These are phyloP conservation scores for Crotalus horridus DNA, from an alignment of 2,113 vertebrate genomes.

Conservation along the genomic window DNA sequence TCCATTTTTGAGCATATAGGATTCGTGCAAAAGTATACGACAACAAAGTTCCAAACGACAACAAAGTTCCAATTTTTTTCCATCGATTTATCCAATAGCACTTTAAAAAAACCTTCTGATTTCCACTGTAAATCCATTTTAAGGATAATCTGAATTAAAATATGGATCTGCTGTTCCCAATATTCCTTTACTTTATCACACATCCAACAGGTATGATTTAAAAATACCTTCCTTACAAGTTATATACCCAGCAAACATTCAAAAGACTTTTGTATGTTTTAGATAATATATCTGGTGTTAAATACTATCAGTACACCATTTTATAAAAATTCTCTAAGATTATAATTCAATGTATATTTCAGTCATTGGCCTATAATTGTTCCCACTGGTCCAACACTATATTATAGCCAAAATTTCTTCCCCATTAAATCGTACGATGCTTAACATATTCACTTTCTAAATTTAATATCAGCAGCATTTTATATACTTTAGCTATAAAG, in stretches of 20 bases:
- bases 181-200: not conserved
- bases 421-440: not conserved
- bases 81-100: not conserved
- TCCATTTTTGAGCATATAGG: not conserved
- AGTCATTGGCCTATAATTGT: not conserved
- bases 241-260: not conserved
- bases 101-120: not conserved
- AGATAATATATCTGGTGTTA: not conserved
- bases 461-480: not conserved
- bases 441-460: not conserved
- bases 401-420: not conserved
- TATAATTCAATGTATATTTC: not conserved
- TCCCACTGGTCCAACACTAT: not conserved
- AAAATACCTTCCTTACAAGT: not conserved
- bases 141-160: not conserved
- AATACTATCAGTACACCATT: not conserved
- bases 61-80: not conserved
- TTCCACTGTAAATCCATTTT: not conserved
- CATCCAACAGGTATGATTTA: not conserved
- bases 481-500: not conserved
- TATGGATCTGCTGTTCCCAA: not conserved
- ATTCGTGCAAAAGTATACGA: not conserved
- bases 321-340: not conserved
- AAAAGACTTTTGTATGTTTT: not conserved
- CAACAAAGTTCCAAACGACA: not conserved